A percentile compares a stretch with the other conserved stretches of the same genome.
Evolutionary conservation across 2,113 vertebrate species (phyloP).

Genomic region (Chionomys nivalis): DNA sequence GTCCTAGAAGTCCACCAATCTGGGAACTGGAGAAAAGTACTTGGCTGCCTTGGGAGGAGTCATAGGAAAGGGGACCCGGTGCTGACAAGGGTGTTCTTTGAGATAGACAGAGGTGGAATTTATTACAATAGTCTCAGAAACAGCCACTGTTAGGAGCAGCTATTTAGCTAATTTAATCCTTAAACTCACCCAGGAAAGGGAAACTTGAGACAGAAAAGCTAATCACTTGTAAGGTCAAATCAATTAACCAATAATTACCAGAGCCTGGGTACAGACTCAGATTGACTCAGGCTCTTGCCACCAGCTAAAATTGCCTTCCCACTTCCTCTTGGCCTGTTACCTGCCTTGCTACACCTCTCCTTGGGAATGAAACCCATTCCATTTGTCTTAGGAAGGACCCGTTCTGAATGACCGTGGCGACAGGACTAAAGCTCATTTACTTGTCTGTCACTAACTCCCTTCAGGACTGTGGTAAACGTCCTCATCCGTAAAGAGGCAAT

Average conservation of each 20-base stretch:
- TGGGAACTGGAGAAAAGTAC: not conserved
- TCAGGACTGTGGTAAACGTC: not conserved
- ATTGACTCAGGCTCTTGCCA: slow-evolving; percentile 13
- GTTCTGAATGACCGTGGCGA: not conserved
- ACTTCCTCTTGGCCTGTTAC: not conserved
- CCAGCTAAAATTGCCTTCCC: not conserved
- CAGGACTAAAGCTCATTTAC: not conserved
- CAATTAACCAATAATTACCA: slow-evolving; percentile 5
- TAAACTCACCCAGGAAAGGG: not conserved
- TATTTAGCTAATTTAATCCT: slow-evolving; percentile 4
- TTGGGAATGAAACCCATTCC: slow-evolving; percentile 4
- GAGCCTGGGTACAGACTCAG: not conserved
- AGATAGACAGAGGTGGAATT: not conserved
- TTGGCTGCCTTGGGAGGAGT: not conserved
- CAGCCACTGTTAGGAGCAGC: not conserved
- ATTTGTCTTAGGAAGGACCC: not conserved
- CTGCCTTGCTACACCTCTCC: not conserved
- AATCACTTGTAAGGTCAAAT: not conserved
- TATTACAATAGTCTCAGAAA: not conserved
- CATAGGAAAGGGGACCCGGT: not conserved
- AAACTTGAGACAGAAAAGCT: slow-evolving; percentile 7
- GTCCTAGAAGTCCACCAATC: not conserved
- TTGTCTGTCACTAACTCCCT: slow-evolving; percentile 1
- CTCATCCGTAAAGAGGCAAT: not conserved
- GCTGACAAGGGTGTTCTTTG: not conserved